Conservation (phyloP, 1,140 invertebrate species). For the Argopecten irradians region DNA sequence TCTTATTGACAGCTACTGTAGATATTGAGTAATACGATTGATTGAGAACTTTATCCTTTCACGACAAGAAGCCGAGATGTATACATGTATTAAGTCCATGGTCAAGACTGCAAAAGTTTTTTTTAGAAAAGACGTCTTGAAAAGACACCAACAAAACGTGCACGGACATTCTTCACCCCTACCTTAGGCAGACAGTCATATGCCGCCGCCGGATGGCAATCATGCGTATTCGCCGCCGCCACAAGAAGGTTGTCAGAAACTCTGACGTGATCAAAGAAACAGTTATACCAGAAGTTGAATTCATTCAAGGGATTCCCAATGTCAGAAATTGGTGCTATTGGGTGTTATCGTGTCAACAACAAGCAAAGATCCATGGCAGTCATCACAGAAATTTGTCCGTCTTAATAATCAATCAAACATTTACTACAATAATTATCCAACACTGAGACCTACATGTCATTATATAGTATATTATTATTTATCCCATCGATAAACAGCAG, state of each 20-base stretch:
- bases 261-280: constrained; percentile 36
- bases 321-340: not conserved
- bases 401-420: not conserved
- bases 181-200: no score
- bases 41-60: no score
- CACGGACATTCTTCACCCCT: no score
- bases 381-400: constrained; percentile 27
- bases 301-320: constrained; percentile 27
- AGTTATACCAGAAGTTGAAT: no score
- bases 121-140: not conserved
- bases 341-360: not conserved
- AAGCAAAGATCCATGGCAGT: not conserved
- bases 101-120: not conserved
- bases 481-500: not conserved
- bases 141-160: not conserved
- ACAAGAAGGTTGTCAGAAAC: not conserved
- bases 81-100: no score
- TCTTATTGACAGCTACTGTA: no score
- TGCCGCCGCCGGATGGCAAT: no score
- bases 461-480: not conserved
- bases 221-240: not conserved
- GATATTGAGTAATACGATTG: no score
- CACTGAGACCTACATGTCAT: not conserved
- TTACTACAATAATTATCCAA: not conserved
- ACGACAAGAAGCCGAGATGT: no score